Evolutionary conservation across 2,888 invertebrate genomes (phyloP).

Genomic region (Tholera decimalis): DNA sequence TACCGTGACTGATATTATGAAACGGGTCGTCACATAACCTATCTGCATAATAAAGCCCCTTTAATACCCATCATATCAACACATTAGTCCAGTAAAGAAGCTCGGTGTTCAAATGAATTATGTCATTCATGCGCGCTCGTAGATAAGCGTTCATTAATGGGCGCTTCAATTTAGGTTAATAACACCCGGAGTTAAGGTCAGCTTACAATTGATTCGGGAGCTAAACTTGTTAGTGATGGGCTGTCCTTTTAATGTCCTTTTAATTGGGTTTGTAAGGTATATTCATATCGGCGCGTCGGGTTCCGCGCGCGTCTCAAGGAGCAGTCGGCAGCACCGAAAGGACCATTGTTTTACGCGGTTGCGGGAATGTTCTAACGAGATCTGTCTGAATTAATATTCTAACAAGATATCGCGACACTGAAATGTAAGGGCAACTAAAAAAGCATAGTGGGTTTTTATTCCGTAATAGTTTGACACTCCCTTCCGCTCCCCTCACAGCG

Average conservation of each 20-base stretch:
- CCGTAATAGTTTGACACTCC: no score
- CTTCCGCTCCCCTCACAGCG: no score
- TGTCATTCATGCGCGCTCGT: constrained; percentile 55
- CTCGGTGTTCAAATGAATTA: constrained; percentile 58
- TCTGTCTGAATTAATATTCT: no score
- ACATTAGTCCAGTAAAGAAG: constrained; percentile 30
- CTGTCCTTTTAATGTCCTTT: not conserved
- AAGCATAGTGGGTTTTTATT: no score
- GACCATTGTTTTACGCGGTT: no score
- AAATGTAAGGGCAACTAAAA: no score
- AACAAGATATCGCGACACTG: no score
- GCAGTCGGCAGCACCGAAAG: no score
- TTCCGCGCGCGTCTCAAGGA: no score
- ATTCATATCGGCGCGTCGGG: no score
- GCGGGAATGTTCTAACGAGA: no score
- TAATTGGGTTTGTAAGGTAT: not conserved
- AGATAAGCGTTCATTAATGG: constrained; percentile 62
- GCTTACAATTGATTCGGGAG: constrained; percentile 57
- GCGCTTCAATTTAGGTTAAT: constrained; percentile 67
- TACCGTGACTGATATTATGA: not conserved
- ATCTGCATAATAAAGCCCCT: constrained; percentile 32
- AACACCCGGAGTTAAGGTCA: constrained; percentile 52
- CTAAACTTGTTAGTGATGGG: constrained; percentile 27
- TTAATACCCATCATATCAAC: constrained; percentile 30
- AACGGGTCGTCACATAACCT: constrained; percentile 3